phyloP scores from a whole-genome alignment of 2,797 vertebrate genomes.

The Microtus agrestis region DNA sequence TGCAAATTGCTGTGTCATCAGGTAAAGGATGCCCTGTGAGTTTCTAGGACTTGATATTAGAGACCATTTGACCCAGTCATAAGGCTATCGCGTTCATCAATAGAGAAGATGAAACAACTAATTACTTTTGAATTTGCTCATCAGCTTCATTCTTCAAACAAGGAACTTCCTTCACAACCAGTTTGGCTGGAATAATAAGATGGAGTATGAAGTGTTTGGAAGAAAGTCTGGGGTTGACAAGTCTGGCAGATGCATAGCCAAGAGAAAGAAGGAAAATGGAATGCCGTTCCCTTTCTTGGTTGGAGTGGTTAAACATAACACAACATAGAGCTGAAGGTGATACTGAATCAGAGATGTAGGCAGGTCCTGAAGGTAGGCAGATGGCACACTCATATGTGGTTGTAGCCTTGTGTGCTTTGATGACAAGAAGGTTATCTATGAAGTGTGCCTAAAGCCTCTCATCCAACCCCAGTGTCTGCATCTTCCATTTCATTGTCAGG shows the following conservation, averaged over 20 bases:
- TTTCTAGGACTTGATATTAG: background rate
- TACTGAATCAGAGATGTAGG: background rate
- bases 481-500: background rate
- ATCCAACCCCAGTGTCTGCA: background rate
- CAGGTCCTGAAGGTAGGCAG: background rate
- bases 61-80: background rate
- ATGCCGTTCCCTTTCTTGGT: background rate
- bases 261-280: background rate
- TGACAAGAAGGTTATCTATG: background rate
- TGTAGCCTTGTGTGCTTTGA: background rate
- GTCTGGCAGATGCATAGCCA: background rate
- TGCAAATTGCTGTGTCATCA: background rate
- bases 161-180: background rate
- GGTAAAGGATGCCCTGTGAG: background rate
- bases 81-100: background rate
- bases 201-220: background rate
- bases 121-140: slow-evolving; percentile 9
- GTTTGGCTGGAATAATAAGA: background rate
- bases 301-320: background rate
- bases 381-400: background rate
- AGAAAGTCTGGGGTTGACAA: background rate
- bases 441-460: background rate
- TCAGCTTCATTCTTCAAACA: background rate
- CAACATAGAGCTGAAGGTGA: background rate
- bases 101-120: background rate